Evolutionary conservation across 2,888 invertebrate genomes (phyloP).

Genomic region (Hirtodrosophila cameraria): DNA sequence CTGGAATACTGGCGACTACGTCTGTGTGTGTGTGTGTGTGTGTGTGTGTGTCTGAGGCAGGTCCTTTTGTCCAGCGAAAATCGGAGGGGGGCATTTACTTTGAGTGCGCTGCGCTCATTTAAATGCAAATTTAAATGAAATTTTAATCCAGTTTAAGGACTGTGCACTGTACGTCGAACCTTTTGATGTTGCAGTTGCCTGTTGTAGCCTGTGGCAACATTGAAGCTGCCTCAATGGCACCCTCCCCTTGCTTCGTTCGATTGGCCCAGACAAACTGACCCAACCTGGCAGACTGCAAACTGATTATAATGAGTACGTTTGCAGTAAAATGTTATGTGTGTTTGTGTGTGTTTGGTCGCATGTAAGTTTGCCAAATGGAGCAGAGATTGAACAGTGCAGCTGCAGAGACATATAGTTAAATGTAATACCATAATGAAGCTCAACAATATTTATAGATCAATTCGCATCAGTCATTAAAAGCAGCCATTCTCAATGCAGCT

Average conservation of each 20-base stretch:
- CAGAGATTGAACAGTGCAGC: constrained; percentile 15
- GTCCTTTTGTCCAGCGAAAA: constrained; percentile 42
- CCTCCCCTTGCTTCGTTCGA: constrained; percentile 15
- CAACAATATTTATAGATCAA: constrained; percentile 12
- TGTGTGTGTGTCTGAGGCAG: constrained; percentile 17
- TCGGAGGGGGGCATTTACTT: constrained; percentile 63
- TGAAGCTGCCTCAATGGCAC: constrained; percentile 20
- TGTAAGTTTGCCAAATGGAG: constrained; percentile 24
- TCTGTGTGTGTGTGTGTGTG: constrained; percentile 17
- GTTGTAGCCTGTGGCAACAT: constrained; percentile 19
- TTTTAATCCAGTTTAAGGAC: constrained; percentile 82
- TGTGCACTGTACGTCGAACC: constrained; percentile 43
- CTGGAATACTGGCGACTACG: constrained; percentile 17
- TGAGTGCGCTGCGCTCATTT: constrained; percentile 78
- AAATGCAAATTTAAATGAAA: constrained; percentile 83
- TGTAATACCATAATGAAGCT: background rate
- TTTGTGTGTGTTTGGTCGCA: constrained; percentile 7
- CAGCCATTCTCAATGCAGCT: constrained; percentile 22
- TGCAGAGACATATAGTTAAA: constrained; percentile 1
- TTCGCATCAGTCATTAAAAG: constrained; percentile 9
- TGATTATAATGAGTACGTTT: constrained; percentile 42
- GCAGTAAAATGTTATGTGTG: constrained; percentile 38
- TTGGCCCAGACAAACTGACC: constrained; percentile 15
- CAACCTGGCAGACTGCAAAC: constrained; percentile 16
- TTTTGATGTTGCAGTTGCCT: constrained; percentile 59